phyloP scores from a whole-genome alignment of 1,140 invertebrate genomes.

The Leptinotarsa texana region DNA sequence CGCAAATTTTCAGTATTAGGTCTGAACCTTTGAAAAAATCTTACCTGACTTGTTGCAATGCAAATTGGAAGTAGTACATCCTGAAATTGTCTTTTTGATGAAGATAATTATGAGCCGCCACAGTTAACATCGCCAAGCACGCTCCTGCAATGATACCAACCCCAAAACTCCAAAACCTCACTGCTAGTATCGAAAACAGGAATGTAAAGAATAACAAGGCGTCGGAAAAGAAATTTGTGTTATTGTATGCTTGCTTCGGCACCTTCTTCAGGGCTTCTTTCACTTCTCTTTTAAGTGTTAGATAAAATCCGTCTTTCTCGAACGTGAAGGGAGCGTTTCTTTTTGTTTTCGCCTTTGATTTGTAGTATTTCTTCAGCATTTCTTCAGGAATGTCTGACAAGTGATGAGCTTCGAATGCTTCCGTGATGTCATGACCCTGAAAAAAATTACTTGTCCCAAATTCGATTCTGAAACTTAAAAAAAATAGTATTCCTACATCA shows the following conservation, averaged over 20 bases:
- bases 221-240: conserved; percentile 62
- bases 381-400: conserved; percentile 56
- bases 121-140: conserved; percentile 61
- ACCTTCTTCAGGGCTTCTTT: conserved; percentile 44
- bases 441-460: conserved; percentile 27
- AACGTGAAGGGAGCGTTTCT: conserved; percentile 68
- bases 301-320: conserved; percentile 68
- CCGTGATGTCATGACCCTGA: conserved; percentile 72
- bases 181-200: conserved; percentile 59
- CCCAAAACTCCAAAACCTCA: conserved; percentile 55
- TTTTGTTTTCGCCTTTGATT: conserved; percentile 59
- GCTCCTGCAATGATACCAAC: conserved; percentile 60
- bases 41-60: conserved; percentile 65
- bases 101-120: conserved; percentile 79
- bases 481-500: no score
- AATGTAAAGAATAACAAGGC: conserved; percentile 59
- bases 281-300: conserved; percentile 64
- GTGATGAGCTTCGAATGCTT: conserved; percentile 70
- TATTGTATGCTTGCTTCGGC: conserved; percentile 48
- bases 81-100: conserved; percentile 80
- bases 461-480: no score
- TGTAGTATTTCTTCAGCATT: conserved; percentile 64
- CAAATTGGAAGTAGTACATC: conserved; percentile 79
- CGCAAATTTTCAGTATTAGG: no score
- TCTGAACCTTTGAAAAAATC: not conserved